phyloP scores from a whole-genome alignment of 2,113 vertebrate genomes.

The Aspiorhynchus laticeps region DNA sequence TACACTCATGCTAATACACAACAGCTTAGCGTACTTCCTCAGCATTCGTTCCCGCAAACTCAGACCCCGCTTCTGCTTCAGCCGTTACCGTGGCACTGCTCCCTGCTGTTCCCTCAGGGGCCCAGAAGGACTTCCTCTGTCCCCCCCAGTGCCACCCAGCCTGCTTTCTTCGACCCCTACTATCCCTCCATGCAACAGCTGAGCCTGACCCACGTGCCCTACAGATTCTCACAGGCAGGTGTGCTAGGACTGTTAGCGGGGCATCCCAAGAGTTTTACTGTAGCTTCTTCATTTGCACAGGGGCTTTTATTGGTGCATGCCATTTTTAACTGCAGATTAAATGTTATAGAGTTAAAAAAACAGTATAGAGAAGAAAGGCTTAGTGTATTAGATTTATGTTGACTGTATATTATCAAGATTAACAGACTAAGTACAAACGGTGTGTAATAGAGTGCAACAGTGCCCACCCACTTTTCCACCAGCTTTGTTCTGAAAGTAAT shows the following conservation, averaged over 20 bases:
- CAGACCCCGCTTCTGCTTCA: slow-evolving; percentile 28
- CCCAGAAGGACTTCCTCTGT: slow-evolving; percentile 44
- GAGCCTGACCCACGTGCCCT: slow-evolving; percentile 42
- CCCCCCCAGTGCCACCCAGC: slow-evolving; percentile 40
- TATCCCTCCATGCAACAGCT: slow-evolving; percentile 32
- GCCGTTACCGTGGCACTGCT: slow-evolving; percentile 34
- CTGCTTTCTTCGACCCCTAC: slow-evolving; percentile 40
- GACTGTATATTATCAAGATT: background rate
- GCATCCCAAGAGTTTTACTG: background rate
- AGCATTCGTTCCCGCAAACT: slow-evolving; percentile 4
- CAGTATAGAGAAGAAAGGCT: background rate
- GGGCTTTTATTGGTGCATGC: background rate
- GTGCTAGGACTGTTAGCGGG: slow-evolving; percentile 23
- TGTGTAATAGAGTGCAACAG: background rate
- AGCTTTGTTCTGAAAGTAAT: background rate
- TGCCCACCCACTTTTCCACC: background rate
- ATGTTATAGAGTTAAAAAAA: background rate
- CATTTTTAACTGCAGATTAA: background rate
- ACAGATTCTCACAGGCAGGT: slow-evolving; percentile 55
- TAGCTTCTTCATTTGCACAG: background rate
- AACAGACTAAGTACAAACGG: background rate
- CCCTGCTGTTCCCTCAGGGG: slow-evolving; percentile 39
- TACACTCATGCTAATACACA: background rate
- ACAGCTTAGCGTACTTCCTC: background rate
- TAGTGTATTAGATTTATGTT: background rate